A percentile compares a stretch with the other conserved stretches of the same genome.
phyloP scores from a whole-genome alignment of 2,797 vertebrate genomes.

The Danio aesculapii region DNA sequence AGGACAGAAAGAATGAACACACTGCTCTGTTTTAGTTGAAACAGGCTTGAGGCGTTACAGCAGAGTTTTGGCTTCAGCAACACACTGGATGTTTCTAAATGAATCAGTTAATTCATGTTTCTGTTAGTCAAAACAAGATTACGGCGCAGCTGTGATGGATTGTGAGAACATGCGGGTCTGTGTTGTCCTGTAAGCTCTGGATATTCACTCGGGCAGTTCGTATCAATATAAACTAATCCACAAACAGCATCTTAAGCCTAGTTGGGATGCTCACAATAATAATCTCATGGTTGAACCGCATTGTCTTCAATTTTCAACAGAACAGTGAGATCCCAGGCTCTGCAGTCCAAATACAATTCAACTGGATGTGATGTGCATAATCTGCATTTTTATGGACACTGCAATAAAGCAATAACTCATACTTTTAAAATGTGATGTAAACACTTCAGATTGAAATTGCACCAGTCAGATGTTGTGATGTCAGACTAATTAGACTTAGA shows the following conservation, averaged over 20 bases:
- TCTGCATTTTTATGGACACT: no score
- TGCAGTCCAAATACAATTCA: neutral
- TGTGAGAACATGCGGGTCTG: neutral
- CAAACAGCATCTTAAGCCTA: conserved; percentile 4
- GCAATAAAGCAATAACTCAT: no score
- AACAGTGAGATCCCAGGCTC: neutral
- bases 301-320: neutral
- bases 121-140: conserved; percentile 26
- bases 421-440: no score
- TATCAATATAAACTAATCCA: conserved; percentile 4
- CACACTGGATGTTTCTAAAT: neutral
- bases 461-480: no score
- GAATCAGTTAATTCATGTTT: conserved; percentile 21
- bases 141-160: conserved; percentile 25
- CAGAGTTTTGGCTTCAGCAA: neutral
- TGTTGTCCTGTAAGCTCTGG: conserved; percentile 14
- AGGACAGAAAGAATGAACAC: conserved; percentile 20
- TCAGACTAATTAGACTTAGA: no score
- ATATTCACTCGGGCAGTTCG: conserved; percentile 11
- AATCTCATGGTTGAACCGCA: neutral
- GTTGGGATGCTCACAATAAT: neutral
- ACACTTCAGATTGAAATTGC: no score
- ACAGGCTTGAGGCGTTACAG: neutral
- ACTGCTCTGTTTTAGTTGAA: neutral
- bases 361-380: no score